Percentiles rank a stretch among this genome's conserved stretches.
These are phyloP conservation scores for Archips xylosteana DNA, from an alignment of 2,888 invertebrate genomes.

Conservation along the genomic window DNA sequence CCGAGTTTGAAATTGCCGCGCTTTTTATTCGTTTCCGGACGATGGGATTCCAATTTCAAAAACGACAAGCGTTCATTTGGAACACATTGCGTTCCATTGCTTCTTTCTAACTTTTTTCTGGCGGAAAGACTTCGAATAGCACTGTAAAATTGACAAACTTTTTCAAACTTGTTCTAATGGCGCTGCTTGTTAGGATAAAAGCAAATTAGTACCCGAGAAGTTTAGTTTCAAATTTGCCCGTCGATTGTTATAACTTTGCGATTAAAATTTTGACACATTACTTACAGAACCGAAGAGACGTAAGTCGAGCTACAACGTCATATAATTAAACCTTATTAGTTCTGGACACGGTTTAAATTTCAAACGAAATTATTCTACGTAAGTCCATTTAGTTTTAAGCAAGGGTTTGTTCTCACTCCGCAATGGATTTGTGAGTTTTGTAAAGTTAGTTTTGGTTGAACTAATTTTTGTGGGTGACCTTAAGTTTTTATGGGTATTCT, in stretches of 20 bases:
- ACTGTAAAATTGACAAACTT: background rate
- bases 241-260: background rate
- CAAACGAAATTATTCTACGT: background rate
- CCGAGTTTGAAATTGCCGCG: constrained; percentile 83
- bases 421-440: constrained; percentile 24
- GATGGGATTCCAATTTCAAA: constrained; percentile 75
- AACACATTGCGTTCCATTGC: constrained; percentile 41
- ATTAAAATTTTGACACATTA: background rate
- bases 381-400: background rate
- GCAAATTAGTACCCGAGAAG: background rate
- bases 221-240: background rate
- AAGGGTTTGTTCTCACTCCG: background rate
- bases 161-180: background rate
- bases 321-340: background rate
- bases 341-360: background rate
- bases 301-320: background rate
- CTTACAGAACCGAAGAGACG: background rate
- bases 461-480: constrained; percentile 49
- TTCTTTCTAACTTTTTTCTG: background rate
- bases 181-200: constrained; percentile 3
- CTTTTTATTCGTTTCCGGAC: constrained; percentile 84
- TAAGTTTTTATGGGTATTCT: constrained; percentile 63
- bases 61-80: constrained; percentile 43
- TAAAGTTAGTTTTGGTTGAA: constrained; percentile 19
- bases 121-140: background rate